Conservation (phyloP, 1,140 invertebrate species). For the Ectropis grisescens region DNA sequence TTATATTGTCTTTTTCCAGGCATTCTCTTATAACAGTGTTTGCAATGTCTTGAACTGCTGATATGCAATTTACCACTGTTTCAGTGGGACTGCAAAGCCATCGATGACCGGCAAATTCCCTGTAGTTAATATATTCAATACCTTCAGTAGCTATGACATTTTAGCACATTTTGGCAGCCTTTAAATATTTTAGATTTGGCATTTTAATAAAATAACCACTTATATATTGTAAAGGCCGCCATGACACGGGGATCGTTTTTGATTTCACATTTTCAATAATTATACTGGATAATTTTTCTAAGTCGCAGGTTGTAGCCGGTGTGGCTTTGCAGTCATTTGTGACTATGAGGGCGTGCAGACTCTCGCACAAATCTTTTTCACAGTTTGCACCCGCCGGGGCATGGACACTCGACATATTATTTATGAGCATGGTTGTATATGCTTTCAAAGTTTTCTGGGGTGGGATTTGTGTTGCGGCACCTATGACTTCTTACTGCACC, state of each 20-base stretch:
- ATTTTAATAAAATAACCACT: constrained; percentile 15
- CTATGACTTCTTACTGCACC: constrained; percentile 15
- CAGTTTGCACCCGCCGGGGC: constrained; percentile 13
- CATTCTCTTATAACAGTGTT: constrained; percentile 8
- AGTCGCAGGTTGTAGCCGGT: neutral
- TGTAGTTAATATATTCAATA: constrained; percentile 7
- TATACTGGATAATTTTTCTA: too few species aligned
- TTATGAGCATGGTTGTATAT: constrained; percentile 11
- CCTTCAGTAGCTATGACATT: constrained; percentile 1
- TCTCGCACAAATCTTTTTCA: constrained; percentile 12
- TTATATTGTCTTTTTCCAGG: constrained; percentile 9
- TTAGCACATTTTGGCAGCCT: constrained; percentile 12
- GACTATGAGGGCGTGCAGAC: constrained; percentile 1
- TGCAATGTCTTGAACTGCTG: constrained; percentile 10
- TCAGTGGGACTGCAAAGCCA: constrained; percentile 18
- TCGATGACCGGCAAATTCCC: constrained; percentile 10
- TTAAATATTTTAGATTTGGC: constrained; percentile 14
- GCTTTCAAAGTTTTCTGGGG: constrained; percentile 5
- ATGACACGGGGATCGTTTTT: constrained; percentile 9
- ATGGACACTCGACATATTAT: constrained; percentile 12
- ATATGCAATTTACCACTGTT: constrained; percentile 6
- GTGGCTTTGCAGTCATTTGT: constrained; percentile 4
- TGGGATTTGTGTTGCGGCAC: constrained; percentile 6
- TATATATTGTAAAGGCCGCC: constrained; percentile 9
- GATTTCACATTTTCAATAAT: constrained; percentile 3